Evolutionary conservation across 1,140 invertebrate genomes (phyloP).

Genomic region (Neocloeon triangulifer): DNA sequence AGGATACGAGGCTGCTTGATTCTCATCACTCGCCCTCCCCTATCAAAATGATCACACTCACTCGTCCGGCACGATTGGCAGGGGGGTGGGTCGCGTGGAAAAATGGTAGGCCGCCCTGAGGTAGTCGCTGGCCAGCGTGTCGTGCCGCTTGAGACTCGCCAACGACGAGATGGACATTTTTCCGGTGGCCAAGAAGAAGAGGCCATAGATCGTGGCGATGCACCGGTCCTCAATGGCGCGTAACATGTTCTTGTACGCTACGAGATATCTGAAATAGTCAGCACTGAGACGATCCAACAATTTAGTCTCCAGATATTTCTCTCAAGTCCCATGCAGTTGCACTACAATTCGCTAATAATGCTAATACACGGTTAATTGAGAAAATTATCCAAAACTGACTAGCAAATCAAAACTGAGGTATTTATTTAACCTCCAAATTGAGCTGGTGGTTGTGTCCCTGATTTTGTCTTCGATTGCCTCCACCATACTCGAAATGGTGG

Average conservation of each 20-base stretch:
- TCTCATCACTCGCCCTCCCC: too few species aligned
- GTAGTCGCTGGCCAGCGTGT: constrained; percentile 15
- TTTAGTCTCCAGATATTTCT: too few species aligned
- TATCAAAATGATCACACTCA: too few species aligned
- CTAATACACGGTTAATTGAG: too few species aligned
- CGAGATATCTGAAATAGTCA: constrained; percentile 12
- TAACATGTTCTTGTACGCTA: constrained; percentile 19
- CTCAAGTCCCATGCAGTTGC: too few species aligned
- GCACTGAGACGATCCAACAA: too few species aligned
- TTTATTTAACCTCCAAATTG: constrained; percentile 15
- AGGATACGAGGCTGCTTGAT: constrained; percentile 7
- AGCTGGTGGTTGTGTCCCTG: constrained; percentile 12
- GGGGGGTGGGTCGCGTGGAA: constrained; percentile 6
- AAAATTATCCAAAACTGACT: neutral
- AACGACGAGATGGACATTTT: constrained; percentile 12
- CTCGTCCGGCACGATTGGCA: constrained; percentile 7
- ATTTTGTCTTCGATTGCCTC: constrained; percentile 13
- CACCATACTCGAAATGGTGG: constrained; percentile 14
- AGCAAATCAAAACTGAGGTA: too few species aligned
- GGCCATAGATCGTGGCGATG: constrained; percentile 17
- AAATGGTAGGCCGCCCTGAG: constrained; percentile 15
- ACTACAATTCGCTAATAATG: too few species aligned
- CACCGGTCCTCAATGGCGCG: constrained; percentile 17
- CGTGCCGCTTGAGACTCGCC: constrained; percentile 12
- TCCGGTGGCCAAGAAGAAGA: constrained; percentile 13